Percentiles rank a stretch among this genome's conserved stretches.
phyloP scores from a whole-genome alignment of 2,797 vertebrate genomes.

The Rhinatrema bivittatum region DNA sequence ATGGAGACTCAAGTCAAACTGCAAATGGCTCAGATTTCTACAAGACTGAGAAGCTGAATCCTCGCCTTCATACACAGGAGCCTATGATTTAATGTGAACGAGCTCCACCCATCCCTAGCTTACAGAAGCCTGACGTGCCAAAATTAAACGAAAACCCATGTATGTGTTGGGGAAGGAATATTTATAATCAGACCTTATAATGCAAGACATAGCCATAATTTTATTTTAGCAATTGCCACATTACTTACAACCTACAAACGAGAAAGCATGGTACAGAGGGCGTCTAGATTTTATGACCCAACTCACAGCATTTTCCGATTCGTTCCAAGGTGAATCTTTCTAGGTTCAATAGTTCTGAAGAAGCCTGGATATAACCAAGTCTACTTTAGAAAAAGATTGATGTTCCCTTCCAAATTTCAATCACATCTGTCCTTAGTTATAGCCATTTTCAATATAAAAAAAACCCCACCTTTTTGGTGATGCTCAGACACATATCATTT shows the following conservation, averaged over 20 bases:
- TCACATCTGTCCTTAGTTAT: constrained; percentile 47
- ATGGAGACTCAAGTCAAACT: no score
- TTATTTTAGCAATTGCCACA: no score
- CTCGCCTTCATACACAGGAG: no score
- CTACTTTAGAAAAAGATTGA: constrained; percentile 45
- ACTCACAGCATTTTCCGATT: constrained; percentile 30
- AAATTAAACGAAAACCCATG: no score
- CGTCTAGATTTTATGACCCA: constrained; percentile 22
- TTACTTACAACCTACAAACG: constrained; percentile 30
- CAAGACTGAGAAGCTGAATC: no score
- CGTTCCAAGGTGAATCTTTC: constrained; percentile 42
- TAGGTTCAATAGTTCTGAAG: constrained; percentile 35
- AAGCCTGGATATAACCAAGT: constrained; percentile 49
- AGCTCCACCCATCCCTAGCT: no score
- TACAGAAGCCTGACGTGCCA: no score
- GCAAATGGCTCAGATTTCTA: no score
- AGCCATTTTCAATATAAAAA: constrained; percentile 43
- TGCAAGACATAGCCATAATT: no score
- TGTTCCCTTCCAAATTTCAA: constrained; percentile 46
- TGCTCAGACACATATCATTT: constrained; percentile 42
- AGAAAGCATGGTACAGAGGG: constrained; percentile 35
- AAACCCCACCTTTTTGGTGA: constrained; percentile 25
- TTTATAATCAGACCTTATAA: no score
- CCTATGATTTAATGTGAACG: no score
- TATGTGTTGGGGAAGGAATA: no score